Evolutionary conservation across 2,113 vertebrate species (phyloP).

Genomic region (Tragelaphus scriptus): DNA sequence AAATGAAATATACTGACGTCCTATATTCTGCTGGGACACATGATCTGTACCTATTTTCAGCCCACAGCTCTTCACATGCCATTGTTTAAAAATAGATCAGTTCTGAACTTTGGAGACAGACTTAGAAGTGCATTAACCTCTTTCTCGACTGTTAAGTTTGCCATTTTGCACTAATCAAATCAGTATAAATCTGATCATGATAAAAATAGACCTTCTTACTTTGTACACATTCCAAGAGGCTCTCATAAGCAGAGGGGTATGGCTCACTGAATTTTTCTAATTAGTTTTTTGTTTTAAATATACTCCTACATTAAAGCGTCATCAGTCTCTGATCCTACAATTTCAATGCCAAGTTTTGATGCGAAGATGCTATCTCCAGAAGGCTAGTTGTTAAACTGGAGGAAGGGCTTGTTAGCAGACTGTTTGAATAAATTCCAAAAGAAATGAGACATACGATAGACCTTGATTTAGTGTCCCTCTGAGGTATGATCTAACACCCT

Average conservation of each 20-base stretch:
- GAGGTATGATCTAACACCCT: neutral
- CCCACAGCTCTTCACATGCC: slow-evolving; percentile 75
- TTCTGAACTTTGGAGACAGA: slow-evolving; percentile 82
- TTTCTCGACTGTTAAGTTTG: slow-evolving; percentile 76
- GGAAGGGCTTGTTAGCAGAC: neutral
- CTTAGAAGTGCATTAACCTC: slow-evolving; percentile 81
- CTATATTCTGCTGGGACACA: slow-evolving; percentile 80
- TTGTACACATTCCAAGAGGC: slow-evolving; percentile 13
- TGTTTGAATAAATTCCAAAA: neutral
- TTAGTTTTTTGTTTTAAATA: slow-evolving; percentile 37
- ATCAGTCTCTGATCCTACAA: neutral
- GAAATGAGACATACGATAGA: neutral
- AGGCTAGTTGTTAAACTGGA: slow-evolving; percentile 2
- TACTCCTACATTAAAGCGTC: neutral
- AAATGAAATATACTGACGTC: slow-evolving; percentile 79
- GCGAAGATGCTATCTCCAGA: neutral
- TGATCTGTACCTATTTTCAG: slow-evolving; percentile 84
- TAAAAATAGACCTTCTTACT: slow-evolving; percentile 52
- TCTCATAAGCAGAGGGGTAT: neutral
- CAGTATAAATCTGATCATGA: slow-evolving; percentile 39
- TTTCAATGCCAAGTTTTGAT: slow-evolving; percentile 39
- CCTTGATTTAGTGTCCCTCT: neutral
- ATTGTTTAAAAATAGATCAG: slow-evolving; percentile 81
- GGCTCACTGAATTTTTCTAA: neutral
- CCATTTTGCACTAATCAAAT: slow-evolving; percentile 63